These are phyloP conservation scores for Alloplasta piceator DNA, from an alignment of 2,888 invertebrate genomes.

Conservation along the genomic window DNA sequence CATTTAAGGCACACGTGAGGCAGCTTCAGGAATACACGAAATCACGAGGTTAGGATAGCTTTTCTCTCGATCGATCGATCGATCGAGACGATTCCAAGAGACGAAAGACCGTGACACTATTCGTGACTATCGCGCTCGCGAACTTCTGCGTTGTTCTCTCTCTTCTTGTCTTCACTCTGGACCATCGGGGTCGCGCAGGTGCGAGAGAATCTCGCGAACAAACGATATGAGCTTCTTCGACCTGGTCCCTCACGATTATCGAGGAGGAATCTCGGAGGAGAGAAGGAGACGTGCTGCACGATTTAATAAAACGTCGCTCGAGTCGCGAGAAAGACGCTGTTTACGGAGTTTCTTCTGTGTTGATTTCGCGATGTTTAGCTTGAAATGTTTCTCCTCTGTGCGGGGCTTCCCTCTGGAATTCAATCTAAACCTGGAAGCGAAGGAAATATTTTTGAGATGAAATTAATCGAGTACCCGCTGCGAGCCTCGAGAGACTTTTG, in stretches of 20 bases:
- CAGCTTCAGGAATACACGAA: constrained; percentile 1
- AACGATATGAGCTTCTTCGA: constrained; percentile 11
- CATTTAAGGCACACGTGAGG: constrained; percentile 9
- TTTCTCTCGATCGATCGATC: constrained; percentile 26
- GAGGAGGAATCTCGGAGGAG: constrained; percentile 36
- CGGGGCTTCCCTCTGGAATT: constrained; percentile 29
- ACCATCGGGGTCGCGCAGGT: constrained; percentile 37
- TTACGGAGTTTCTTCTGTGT: background rate
- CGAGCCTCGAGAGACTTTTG: constrained; percentile 16
- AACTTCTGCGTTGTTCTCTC: constrained; percentile 56
- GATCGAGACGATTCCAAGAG: constrained; percentile 17
- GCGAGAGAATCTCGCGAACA: constrained; percentile 22
- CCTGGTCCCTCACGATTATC: constrained; percentile 35
- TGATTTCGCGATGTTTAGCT: constrained; percentile 6
- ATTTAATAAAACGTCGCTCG: constrained; percentile 14
- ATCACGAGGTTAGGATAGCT: constrained; percentile 14
- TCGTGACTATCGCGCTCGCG: constrained; percentile 63
- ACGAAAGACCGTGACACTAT: constrained; percentile 62
- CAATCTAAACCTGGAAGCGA: constrained; percentile 37
- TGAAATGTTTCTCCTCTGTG: background rate
- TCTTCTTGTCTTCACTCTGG: constrained; percentile 1
- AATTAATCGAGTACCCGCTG: constrained; percentile 41
- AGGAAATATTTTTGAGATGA: constrained; percentile 14
- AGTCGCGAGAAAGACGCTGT: constrained; percentile 22
- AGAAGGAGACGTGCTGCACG: constrained; percentile 44